Base-by-base conservation (phyloP, 2,797 vertebrate genomes). In the Lerista edwardsae region DNA sequence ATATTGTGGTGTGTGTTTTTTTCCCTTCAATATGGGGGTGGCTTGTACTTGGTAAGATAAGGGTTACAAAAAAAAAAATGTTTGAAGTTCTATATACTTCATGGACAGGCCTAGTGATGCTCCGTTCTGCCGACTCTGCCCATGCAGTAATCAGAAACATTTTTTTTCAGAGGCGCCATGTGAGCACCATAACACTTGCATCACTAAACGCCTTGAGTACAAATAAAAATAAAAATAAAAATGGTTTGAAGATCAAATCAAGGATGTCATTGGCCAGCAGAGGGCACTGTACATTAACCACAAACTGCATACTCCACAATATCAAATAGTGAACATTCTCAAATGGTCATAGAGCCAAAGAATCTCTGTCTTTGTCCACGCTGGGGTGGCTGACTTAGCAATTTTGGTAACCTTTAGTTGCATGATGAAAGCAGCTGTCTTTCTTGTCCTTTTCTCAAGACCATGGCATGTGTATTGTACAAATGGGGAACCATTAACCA, bases 211-310 rank as follows among this genome's bases (percentile, higher is more conserved):
- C 10, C 41, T 25, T n/a, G 14, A 39, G 12, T n/a, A 41, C 8
- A 64, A 17, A 19, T n/a, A 31, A 29, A n/a, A n/a, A n/a, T n/a
- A n/a, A n/a, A n/a, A 29, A 36, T 59, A 59, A 36, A 67, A 67
- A 23, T 36, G 31, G 67, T 79, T 21, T 44, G 0, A 27, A 44
- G 17, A 29, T 51, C 75, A 62, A 89, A 68, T 36, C 8, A 83
- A 39, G 78, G 0, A 2, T 74, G 76, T 44, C 29, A 55, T 44
- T 89, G 31, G 64, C 92, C 94, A 93, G 90, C 86, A 95, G 94
- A 94, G 92, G 93, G 91, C 82, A 83, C 72, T 80, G 72, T 4
- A n/a, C 85, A 86, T 92, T 91, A 85, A 90, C 79, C 80, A 39
- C 78, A 27, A 5, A 68, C 80, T 23, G 4, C 31, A 77, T 64